Evolutionary conservation across 2,888 invertebrate species (phyloP).

Genomic region (Panzeria rudis): DNA sequence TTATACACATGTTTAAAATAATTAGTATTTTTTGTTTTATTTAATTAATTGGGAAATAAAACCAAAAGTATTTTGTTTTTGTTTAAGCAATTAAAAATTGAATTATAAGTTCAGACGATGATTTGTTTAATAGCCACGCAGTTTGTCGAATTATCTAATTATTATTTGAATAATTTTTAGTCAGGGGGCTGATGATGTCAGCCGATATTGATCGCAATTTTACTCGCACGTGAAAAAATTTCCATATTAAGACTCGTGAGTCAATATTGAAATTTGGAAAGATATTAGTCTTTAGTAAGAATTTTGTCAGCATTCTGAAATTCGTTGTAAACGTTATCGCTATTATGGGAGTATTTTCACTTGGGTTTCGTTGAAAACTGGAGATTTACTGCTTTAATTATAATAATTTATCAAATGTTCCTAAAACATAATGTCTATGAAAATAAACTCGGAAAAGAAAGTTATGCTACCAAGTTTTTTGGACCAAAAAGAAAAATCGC

Average conservation of each 20-base stretch:
- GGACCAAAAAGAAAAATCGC: too few species aligned
- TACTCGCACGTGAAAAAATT: background rate
- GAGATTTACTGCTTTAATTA: too few species aligned
- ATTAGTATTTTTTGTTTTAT: slow-evolving; percentile 28
- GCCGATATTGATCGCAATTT: background rate
- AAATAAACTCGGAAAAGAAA: too few species aligned
- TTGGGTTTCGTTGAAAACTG: too few species aligned
- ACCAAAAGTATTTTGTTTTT: background rate
- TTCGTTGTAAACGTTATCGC: too few species aligned
- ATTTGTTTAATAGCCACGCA: background rate
- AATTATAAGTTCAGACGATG: slow-evolving; percentile 14
- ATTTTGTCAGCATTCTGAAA: too few species aligned
- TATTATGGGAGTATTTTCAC: too few species aligned
- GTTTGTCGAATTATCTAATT: background rate
- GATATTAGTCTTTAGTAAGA: too few species aligned
- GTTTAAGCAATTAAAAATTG: slow-evolving; percentile 32
- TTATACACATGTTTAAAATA: slow-evolving; percentile 56
- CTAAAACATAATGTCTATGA: too few species aligned
- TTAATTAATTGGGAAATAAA: slow-evolving; percentile 41
- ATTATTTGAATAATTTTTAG: background rate
- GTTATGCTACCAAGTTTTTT: too few species aligned
- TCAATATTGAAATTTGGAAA: too few species aligned
- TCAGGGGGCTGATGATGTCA: background rate
- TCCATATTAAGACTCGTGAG: background rate
- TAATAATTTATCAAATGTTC: too few species aligned